Conservation (phyloP, 2,888 invertebrate genomes). For the Hecatera dysodea region DNA sequence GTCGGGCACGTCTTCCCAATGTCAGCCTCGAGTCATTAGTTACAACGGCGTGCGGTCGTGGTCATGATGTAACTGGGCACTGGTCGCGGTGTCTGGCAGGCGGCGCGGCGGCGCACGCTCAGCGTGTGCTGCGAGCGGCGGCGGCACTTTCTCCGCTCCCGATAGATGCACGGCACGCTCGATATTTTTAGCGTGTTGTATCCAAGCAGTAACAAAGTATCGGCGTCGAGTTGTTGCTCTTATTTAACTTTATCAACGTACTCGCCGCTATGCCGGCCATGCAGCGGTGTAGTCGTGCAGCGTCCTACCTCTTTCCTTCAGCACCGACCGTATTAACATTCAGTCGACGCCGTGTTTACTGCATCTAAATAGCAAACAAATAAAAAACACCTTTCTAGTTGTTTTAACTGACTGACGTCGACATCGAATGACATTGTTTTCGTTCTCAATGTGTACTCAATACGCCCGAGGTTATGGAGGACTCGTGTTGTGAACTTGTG, state of each 20-base stretch:
- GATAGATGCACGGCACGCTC: conserved; percentile 18
- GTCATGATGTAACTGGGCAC: background rate
- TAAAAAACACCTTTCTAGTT: conserved; percentile 9
- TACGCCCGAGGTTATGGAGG: background rate
- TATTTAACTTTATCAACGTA: conserved; percentile 3
- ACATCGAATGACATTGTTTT: background rate
- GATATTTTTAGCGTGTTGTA: conserved; percentile 17
- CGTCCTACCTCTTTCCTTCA: background rate
- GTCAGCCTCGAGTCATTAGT: background rate
- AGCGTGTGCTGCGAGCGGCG: background rate
- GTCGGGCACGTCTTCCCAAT: background rate
- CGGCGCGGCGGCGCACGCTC: too few relatives aligned
- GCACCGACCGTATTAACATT: conserved; percentile 10
- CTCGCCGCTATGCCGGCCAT: background rate
- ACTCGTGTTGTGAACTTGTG: background rate
- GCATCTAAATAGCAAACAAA: background rate
- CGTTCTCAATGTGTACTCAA: conserved; percentile 9
- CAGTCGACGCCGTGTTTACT: background rate
- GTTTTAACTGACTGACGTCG: background rate
- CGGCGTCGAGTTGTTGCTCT: background rate
- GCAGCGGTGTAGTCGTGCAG: too few relatives aligned
- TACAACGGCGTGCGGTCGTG: too few relatives aligned
- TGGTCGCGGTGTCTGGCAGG: background rate
- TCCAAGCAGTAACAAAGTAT: background rate
- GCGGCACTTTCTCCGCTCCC: conserved; percentile 40